Conservation (phyloP, 2,113 vertebrate species). For the Orycteropus afer region DNA sequence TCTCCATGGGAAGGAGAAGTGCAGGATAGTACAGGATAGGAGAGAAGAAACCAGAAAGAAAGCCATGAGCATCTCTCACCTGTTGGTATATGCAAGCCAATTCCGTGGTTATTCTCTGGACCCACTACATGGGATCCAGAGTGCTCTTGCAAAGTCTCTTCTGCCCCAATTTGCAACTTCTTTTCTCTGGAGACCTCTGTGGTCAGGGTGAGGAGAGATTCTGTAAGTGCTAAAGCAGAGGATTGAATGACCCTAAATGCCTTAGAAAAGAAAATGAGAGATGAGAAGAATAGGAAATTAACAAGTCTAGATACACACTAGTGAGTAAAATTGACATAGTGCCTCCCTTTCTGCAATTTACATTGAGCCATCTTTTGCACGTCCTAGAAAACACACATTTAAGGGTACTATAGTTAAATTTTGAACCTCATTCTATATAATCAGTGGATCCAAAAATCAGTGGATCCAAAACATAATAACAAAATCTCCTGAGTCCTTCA, state of each 20-base stretch:
- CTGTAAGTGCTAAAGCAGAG: background rate
- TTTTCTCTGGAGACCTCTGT: background rate
- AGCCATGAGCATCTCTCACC: background rate
- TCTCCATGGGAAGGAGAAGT: background rate
- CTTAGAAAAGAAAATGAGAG: background rate
- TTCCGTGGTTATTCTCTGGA: background rate
- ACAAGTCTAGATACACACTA: background rate
- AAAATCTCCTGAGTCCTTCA: background rate
- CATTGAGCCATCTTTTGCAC: background rate
- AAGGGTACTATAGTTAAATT: background rate
- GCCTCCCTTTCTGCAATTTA: background rate
- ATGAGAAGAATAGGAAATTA: background rate
- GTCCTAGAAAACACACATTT: background rate
- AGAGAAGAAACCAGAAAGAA: background rate
- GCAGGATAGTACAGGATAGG: background rate
- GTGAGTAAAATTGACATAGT: background rate
- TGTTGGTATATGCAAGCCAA: background rate
- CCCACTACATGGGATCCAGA: background rate
- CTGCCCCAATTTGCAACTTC: background rate
- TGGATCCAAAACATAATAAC: background rate
- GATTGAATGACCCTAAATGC: conserved; percentile 3
- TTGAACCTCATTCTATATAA: background rate
- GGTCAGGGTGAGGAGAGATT: background rate
- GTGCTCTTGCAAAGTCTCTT: background rate
- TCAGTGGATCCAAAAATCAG: background rate